Evolutionary conservation across 92 coral and sea anemone species (phyloP).

Genomic region (Actinostola sp.): DNA sequence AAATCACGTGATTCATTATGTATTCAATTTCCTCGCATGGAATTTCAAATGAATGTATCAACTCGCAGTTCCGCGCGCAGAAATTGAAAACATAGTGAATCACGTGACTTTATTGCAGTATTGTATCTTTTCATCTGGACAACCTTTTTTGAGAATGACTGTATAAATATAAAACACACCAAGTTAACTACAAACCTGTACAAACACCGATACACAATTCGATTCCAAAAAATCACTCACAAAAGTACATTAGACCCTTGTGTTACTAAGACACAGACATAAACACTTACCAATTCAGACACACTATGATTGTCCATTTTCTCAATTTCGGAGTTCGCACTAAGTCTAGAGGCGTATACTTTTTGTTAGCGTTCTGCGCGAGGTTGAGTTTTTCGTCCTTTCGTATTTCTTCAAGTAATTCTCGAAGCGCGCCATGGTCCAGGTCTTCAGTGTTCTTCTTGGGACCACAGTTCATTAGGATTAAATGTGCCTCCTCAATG

Average conservation of each 20-base stretch:
- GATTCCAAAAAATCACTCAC: no score
- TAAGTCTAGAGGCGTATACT: slow-evolving; percentile 39
- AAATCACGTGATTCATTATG: no score
- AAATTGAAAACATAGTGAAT: no score
- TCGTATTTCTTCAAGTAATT: slow-evolving; percentile 5
- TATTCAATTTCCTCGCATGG: no score
- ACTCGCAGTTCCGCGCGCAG: no score
- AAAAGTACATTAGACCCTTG: no score
- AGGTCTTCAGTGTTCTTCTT: slow-evolving; percentile 32
- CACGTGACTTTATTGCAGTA: no score
- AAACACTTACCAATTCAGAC: slow-evolving; percentile 38
- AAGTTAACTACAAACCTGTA: slow-evolving; percentile 52
- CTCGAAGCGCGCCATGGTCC: neutral
- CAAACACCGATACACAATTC: neutral
- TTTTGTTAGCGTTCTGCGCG: neutral
- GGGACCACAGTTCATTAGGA: slow-evolving; percentile 28
- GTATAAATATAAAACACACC: no score
- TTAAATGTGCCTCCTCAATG: slow-evolving; percentile 35
- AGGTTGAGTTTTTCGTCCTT: neutral
- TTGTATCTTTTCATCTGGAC: no score
- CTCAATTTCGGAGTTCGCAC: slow-evolving; percentile 48
- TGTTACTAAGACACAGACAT: no score
- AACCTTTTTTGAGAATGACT: no score
- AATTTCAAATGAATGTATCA: no score
- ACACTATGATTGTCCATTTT: slow-evolving; percentile 30